Base-by-base conservation (phyloP, 2,888 invertebrate species). In the Yponomeuta evonymella region DNA sequence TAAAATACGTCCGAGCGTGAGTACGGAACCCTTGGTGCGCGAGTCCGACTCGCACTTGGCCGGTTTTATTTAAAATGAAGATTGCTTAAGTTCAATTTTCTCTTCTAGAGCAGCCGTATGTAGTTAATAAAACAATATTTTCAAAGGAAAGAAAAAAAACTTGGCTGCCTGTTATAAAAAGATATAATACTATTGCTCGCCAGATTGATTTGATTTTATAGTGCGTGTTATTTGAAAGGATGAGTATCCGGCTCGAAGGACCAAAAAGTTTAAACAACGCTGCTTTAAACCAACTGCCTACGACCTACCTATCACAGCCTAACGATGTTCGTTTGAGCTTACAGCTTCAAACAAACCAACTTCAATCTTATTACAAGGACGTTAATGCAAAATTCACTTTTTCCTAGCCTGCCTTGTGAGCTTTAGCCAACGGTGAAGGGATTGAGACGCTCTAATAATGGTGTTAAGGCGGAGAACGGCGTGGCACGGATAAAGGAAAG, bases 271-370 rank as follows among this genome's bases (percentile, higher is more conserved):
- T 89, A 75, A 78, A 83, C 83, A 81, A 70, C 88, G 70, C 75
- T 81, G 88, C 73, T 76, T 79, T 71, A 74, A 77, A 88, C 86
- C 91, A 90, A 91, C 91, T 91, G 91, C 90, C 86, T 85, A 85
- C 83, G 78, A 83, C 81, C 85, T 84, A 86, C 80, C 80, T 81
- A 85, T 81, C 84, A 76, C 75, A 81, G 78, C 80, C 80, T 82
- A 81, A 77, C 71, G 70, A 79, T 78, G 80, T 75, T 78, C 79
- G 78, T 76, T 73, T 72, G 79, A 87, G 85, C 86, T 86, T 85
- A 83, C 48, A 75, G 67, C 70, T 72, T 30, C 2, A 63, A 23
- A 58, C 51, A 71, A 76, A 65, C 12, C 58, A 43, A 81, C 73
- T 73, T 73, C 51, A 73, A 76, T 75, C 75, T 74, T 82, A 80